Percentiles rank a stretch among this genome's conserved stretches.
Conservation (phyloP, 2,888 invertebrate species). For the Aspidiotus destructor region DNA sequence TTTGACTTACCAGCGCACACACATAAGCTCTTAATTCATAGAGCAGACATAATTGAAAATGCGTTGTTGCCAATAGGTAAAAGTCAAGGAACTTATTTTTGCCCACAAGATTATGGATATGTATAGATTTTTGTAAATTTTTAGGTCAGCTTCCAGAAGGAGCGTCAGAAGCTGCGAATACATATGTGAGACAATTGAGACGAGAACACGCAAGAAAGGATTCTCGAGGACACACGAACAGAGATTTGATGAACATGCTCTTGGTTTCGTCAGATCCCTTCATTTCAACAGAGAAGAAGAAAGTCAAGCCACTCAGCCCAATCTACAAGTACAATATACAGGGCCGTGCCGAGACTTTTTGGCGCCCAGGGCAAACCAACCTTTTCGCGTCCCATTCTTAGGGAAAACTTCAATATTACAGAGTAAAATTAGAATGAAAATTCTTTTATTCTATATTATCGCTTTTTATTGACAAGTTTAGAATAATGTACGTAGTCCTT, state of each 20-base stretch:
- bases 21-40: conserved; percentile 13
- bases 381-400: too few species aligned
- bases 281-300: conserved; percentile 8
- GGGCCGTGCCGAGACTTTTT: too few species aligned
- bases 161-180: conserved; percentile 12
- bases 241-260: conserved; percentile 13
- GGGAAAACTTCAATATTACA: too few species aligned
- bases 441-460: too few species aligned
- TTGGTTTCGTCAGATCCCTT: conserved; percentile 14
- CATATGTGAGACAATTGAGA: conserved; percentile 9
- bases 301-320: too few species aligned
- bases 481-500: too few species aligned
- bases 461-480: too few species aligned
- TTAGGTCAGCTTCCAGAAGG: conserved; percentile 19
- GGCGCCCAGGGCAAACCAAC: too few species aligned
- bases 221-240: conserved; percentile 5
- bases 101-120: too few species aligned
- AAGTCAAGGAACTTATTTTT: not conserved
- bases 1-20: conserved; percentile 7
- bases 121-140: not conserved
- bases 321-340: too few species aligned
- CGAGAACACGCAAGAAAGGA: conserved; percentile 15
- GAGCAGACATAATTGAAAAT: conserved; percentile 15
- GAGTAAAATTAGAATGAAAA: too few species aligned
- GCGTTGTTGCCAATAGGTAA: conserved; percentile 3